These are phyloP conservation scores for Mycalesis mineus DNA, from an alignment of 2,888 invertebrate genomes.

Conservation along the genomic window DNA sequence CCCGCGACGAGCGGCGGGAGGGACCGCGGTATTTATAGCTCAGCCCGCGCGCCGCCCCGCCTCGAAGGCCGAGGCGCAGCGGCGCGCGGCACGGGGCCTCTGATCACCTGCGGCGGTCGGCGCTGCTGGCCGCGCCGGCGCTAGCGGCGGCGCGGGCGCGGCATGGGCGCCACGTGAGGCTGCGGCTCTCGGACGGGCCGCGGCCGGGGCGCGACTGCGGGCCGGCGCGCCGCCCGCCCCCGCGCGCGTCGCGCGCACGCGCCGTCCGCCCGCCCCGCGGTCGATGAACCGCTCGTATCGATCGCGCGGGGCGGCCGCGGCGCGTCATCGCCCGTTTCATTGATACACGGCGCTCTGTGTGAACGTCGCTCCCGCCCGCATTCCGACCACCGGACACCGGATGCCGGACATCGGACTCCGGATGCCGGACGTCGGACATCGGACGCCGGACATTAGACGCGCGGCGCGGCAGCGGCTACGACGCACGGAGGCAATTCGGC, in stretches of 20 bases:
- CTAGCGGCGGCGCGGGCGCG: constrained; percentile 30
- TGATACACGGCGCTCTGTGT: neutral
- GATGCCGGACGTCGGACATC: too few relatives aligned
- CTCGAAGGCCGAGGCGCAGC: neutral
- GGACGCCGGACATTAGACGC: too few relatives aligned
- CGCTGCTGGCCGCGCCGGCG: neutral
- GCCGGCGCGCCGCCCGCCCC: constrained; percentile 36
- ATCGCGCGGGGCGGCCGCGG: neutral
- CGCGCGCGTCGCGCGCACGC: constrained; percentile 30
- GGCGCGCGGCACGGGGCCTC: constrained; percentile 37
- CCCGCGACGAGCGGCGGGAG: too few relatives aligned
- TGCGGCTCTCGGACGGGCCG: constrained; percentile 48
- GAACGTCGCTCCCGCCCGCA: too few relatives aligned
- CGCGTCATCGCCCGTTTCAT: neutral
- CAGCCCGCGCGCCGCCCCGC: too few relatives aligned
- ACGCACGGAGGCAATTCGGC: too few relatives aligned
- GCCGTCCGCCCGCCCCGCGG: neutral
- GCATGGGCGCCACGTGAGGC: constrained; percentile 47
- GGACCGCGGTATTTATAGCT: too few relatives aligned
- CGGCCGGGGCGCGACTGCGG: constrained; percentile 56
- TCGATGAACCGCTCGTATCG: constrained; percentile 3
- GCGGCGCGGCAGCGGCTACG: too few relatives aligned
- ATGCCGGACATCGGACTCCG: too few relatives aligned
- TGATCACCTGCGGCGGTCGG: neutral
- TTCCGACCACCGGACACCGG: too few relatives aligned